phyloP scores from a whole-genome alignment of 2,113 vertebrate genomes.

The Tricholaema leucomelas region DNA sequence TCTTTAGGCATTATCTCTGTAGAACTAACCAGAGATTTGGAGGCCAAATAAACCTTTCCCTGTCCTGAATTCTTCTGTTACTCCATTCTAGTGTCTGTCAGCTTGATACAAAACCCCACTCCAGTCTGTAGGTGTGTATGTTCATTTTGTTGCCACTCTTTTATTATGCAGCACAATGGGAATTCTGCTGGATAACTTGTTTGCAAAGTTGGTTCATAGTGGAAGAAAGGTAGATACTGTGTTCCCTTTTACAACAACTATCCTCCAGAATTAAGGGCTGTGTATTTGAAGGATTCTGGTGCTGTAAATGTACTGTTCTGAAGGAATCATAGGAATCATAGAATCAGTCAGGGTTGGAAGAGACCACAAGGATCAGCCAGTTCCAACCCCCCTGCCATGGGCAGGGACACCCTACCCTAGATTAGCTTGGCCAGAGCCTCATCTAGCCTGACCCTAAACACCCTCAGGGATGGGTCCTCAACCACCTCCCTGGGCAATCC shows the following conservation, averaged over 20 bases:
- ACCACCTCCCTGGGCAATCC: too few relatives aligned
- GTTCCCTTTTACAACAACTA: neutral
- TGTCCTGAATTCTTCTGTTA: neutral
- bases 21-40: slow-evolving; percentile 27
- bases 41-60: slow-evolving; percentile 20
- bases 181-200: neutral
- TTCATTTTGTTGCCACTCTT: neutral
- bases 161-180: neutral
- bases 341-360: too few relatives aligned
- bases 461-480: too few relatives aligned
- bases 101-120: neutral
- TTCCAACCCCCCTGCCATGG: too few relatives aligned
- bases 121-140: neutral
- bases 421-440: too few relatives aligned
- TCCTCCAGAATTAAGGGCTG: slow-evolving; percentile 5
- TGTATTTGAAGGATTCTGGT: neutral
- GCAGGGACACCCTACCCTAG: too few relatives aligned
- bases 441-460: too few relatives aligned
- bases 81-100: slow-evolving; percentile 10
- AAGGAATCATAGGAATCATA: too few relatives aligned
- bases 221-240: neutral
- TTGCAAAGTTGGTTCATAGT: neutral
- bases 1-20: neutral
- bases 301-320: slow-evolving; percentile 33
- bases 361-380: too few relatives aligned